Percentiles rank a stretch among this genome's conserved stretches.
phyloP scores from a whole-genome alignment of 2,113 vertebrate species.

The Esox niger region DNA sequence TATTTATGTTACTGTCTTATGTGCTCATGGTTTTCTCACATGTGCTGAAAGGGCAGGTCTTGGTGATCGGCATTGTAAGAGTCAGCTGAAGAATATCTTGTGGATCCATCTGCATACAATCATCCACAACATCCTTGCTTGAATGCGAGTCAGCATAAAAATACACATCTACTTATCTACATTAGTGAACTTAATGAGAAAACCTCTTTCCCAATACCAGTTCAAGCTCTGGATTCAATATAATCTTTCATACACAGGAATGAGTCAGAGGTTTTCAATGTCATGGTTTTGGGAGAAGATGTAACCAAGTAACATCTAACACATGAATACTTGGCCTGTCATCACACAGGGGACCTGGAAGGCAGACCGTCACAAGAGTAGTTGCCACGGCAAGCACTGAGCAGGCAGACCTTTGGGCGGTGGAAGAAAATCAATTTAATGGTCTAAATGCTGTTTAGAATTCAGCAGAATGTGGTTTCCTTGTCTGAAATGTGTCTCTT shows the following conservation, averaged over 20 bases:
- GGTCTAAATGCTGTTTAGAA: neutral
- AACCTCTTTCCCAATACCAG: conserved; percentile 21
- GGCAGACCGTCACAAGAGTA: neutral
- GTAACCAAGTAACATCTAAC: conserved; percentile 42
- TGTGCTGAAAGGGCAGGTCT: neutral
- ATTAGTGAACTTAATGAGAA: neutral
- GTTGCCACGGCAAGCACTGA: conserved; percentile 1
- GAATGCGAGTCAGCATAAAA: conserved; percentile 36
- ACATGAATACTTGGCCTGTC: conserved; percentile 2
- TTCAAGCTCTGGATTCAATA: conserved; percentile 18
- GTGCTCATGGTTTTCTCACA: neutral
- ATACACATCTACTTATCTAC: conserved; percentile 15
- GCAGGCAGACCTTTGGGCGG: neutral
- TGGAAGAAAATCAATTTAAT: neutral
- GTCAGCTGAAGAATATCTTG: conserved; percentile 37
- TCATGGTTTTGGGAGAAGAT: conserved; percentile 36
- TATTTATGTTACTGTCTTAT: neutral
- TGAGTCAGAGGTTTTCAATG: conserved; percentile 37
- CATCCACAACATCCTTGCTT: conserved; percentile 32
- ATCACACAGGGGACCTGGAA: conserved; percentile 9
- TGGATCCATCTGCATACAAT: conserved; percentile 51
- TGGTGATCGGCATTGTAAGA: neutral
- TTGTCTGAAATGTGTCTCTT: neutral
- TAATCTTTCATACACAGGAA: conserved; percentile 34
- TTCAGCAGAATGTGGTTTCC: neutral